Base-by-base conservation (phyloP, 2,113 vertebrate genomes). In the Herpetotheres cachinnans region DNA sequence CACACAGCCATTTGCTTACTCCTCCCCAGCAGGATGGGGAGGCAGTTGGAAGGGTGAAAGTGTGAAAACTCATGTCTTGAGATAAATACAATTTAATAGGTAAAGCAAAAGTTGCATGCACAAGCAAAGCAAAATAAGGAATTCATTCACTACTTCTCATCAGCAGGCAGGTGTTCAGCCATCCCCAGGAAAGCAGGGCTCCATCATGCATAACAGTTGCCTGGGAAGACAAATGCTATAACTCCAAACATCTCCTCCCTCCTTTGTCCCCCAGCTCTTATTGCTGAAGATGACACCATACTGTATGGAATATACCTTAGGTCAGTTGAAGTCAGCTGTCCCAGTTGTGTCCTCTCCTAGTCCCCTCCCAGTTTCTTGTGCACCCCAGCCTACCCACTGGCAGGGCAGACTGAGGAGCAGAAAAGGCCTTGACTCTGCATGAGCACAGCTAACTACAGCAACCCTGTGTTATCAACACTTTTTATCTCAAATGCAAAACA, bases 1-100 rank as follows among this genome's bases (percentile, higher is more conserved):
- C 61, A 42, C 32, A 47, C 3, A 74, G 7, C 24, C 1, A 3
- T 38, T 73, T 2, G 0, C 26, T 84, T 27, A 26, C 34, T 42
- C 29, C 7, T 62, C 11, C 34, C 7, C 29, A 42, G 22, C 13
- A 82, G 58, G 4, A 29, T 22, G 19, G 10, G 46, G 17, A 71
- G 82, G 59, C 18, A 20, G 22, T 44, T 55, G 22, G 29, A 67
- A 76, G 54, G 19, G 34, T 82, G 67, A 61, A 87, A 77, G 16
- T 29, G 25, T 34, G 58, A 88, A 76, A 88, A 85, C 8, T 56
- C 13, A 1, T 54, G 27, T 42, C 26, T 20, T 90, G 42, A 66
- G n/a, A 59, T 21, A 63, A 32, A 54, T 2, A 46, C 12, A 30
- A 20, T 59, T 50, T n/a, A 86, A n/a, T 10, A 71, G 22, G 27